Evolutionary conservation across 2,797 vertebrate species (phyloP).

Genomic region (Cygnus olor): DNA sequence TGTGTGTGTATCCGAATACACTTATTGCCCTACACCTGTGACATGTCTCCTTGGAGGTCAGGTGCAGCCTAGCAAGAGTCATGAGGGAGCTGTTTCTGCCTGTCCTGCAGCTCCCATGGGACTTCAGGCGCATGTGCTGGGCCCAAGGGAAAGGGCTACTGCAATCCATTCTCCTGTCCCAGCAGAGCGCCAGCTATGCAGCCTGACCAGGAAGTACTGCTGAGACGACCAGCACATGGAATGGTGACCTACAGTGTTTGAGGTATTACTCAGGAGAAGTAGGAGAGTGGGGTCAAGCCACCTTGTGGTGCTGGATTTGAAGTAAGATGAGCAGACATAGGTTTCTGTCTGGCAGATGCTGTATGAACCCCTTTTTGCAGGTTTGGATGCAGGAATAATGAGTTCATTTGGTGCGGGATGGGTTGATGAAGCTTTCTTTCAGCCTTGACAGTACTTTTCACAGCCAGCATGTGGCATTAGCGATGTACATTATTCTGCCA

Average conservation of each 20-base stretch:
- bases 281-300: background rate
- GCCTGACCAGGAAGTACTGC: fast-evolving
- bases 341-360: background rate
- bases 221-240: background rate
- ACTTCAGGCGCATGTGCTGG: fast-evolving
- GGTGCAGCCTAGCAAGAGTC: background rate
- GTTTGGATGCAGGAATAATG: background rate
- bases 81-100: background rate
- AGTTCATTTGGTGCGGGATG: background rate
- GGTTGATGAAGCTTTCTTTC: background rate
- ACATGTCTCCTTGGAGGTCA: background rate
- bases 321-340: background rate
- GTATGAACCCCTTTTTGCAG: background rate
- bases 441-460: background rate
- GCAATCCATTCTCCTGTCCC: background rate
- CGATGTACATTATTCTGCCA: background rate
- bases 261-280: background rate
- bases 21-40: background rate
- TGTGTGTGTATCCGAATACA: background rate
- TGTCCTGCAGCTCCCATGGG: fast-evolving
- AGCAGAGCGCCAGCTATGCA: background rate
- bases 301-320: background rate
- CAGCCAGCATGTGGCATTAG: background rate
- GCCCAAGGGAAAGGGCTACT: background rate
- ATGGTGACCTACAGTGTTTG: background rate